A percentile compares a stretch with the other conserved stretches of the same genome.
Evolutionary conservation across 64 coral and sea anemone genomes (phyloP).

Genomic region (Actinia equina): DNA sequence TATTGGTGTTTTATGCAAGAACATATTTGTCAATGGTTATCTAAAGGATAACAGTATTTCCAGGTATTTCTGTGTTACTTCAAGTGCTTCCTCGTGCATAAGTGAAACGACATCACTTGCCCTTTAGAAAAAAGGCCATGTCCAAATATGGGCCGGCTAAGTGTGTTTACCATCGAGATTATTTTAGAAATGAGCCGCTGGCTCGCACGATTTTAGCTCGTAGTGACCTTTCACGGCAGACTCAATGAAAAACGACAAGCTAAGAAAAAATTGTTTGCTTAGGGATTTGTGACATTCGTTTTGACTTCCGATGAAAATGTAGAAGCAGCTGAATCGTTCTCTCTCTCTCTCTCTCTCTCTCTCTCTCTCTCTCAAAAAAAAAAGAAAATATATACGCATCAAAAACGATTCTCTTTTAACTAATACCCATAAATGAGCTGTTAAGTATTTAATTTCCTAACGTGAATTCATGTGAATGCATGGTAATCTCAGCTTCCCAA

Average conservation of each 20-base stretch:
- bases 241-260: neutral
- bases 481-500: neutral
- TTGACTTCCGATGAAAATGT: neutral
- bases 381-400: too few relatives aligned
- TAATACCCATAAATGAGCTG: neutral
- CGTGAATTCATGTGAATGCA: neutral
- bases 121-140: neutral
- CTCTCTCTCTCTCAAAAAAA: too few relatives aligned
- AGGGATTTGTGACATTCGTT: neutral
- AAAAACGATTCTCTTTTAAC: neutral
- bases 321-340: neutral
- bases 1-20: neutral
- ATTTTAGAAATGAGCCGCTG: conserved; percentile 15
- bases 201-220: neutral
- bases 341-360: neutral
- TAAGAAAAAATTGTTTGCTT: neutral
- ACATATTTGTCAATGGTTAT: neutral
- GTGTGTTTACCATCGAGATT: conserved; percentile 1
- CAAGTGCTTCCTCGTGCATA: neutral
- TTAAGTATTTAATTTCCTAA: neutral
- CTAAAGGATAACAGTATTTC: neutral
- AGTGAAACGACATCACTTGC: neutral
- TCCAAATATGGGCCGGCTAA: neutral
- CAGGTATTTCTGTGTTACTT: neutral
- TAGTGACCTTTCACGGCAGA: neutral